Evolutionary conservation across 2,888 invertebrate genomes (phyloP).

Genomic region (Acronicta aceris): DNA sequence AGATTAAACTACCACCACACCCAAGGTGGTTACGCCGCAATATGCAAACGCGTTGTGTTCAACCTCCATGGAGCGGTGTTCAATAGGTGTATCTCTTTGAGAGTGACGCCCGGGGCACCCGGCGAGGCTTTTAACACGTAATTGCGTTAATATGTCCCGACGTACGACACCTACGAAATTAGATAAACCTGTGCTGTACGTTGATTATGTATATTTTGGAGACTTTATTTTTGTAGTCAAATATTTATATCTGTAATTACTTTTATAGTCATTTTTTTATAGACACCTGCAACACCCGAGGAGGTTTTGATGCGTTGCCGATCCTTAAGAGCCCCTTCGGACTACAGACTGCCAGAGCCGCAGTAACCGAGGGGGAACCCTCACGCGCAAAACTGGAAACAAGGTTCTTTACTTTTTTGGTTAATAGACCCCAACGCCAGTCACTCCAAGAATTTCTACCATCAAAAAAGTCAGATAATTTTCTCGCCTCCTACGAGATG

Average conservation of each 20-base stretch:
- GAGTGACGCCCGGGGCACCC: conserved; percentile 74
- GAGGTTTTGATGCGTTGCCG: too few species aligned
- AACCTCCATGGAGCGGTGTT: conserved; percentile 51
- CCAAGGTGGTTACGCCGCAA: conserved; percentile 35
- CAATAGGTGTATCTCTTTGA: conserved; percentile 72
- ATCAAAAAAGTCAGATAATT: too few species aligned
- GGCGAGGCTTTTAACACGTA: conserved; percentile 84
- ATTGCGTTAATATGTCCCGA: conserved; percentile 83
- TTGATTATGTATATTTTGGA: conserved; percentile 60
- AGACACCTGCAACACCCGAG: too few species aligned
- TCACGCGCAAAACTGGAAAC: too few species aligned
- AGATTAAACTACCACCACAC: neutral
- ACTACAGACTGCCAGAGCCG: too few species aligned
- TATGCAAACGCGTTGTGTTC: conserved; percentile 54
- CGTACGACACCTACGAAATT: conserved; percentile 81
- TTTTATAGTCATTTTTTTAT: too few species aligned
- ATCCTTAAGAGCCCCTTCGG: too few species aligned
- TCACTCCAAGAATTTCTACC: too few species aligned
- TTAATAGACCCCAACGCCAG: too few species aligned
- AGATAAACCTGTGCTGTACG: conserved; percentile 64
- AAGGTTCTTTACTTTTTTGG: too few species aligned
- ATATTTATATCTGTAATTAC: neutral
- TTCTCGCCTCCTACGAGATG: too few species aligned
- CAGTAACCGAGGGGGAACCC: too few species aligned
- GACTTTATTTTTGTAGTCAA: conserved; percentile 13